Evolutionary conservation across 2,888 invertebrate genomes (phyloP).

Genomic region (Deilephila porcellus): DNA sequence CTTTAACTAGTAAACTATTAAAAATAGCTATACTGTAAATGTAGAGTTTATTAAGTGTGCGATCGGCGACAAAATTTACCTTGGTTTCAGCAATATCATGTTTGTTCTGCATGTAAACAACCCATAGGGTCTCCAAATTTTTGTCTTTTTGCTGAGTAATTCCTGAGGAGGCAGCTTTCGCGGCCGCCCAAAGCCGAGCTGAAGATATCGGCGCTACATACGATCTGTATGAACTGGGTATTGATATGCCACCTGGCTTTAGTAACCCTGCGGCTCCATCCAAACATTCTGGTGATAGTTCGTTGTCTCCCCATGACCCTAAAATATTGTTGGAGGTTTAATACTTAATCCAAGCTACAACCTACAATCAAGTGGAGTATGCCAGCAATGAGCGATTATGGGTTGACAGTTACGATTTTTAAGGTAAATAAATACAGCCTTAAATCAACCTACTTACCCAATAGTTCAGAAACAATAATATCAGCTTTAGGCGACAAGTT

Average conservation of each 20-base stretch:
- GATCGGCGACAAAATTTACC: constrained; percentile 59
- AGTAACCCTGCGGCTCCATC: constrained; percentile 96
- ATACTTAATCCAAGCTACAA: neutral
- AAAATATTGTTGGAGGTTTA: neutral
- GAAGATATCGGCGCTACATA: constrained; percentile 97
- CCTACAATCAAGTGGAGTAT: too few relatives aligned
- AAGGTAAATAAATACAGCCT: neutral
- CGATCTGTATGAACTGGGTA: constrained; percentile 94
- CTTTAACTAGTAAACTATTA: too few relatives aligned
- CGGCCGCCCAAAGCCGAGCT: constrained; percentile 92
- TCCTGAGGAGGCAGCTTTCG: constrained; percentile 66
- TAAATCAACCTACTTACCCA: constrained; percentile 84
- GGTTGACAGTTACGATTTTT: neutral
- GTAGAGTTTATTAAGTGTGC: neutral
- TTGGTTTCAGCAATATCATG: constrained; percentile 90
- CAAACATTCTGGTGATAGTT: constrained; percentile 98
- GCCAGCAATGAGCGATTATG: too few relatives aligned
- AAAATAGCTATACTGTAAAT: too few relatives aligned
- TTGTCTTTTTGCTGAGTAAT: constrained; percentile 60
- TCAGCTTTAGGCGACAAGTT: constrained; percentile 94
- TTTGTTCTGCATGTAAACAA: constrained; percentile 95
- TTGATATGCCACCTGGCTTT: constrained; percentile 94
- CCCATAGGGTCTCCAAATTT: constrained; percentile 93
- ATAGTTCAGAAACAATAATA: constrained; percentile 96
- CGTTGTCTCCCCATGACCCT: constrained; percentile 99